phyloP scores from a whole-genome alignment of 2,888 invertebrate species.

The Synanthedon andrenaeformis region DNA sequence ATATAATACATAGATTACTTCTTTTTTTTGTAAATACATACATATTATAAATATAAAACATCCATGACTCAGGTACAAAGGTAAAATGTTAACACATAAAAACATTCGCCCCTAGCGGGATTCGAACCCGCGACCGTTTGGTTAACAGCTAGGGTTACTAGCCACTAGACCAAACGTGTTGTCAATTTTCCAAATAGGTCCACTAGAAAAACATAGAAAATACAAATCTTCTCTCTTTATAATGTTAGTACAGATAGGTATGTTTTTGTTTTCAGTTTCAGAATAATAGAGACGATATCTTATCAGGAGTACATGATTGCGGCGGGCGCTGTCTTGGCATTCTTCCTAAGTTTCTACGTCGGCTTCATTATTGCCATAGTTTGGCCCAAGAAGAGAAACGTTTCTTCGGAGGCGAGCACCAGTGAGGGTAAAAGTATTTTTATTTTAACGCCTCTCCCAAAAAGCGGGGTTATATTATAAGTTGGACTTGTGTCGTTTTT shows the following conservation, averaged over 20 bases:
- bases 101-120: too few relatives aligned
- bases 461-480: too few relatives aligned
- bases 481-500: not conserved
- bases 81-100: too few relatives aligned
- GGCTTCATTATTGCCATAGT: conserved; percentile 32
- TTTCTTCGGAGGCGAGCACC: conserved; percentile 1
- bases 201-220: too few relatives aligned
- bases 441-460: not conserved
- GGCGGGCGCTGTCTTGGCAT: conserved; percentile 36
- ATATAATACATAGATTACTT: too few relatives aligned
- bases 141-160: too few relatives aligned
- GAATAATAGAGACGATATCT: conserved; percentile 54
- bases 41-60: too few relatives aligned
- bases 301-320: conserved; percentile 56
- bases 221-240: not conserved
- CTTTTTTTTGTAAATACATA: too few relatives aligned
- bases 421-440: conserved; percentile 26
- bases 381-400: conserved; percentile 21
- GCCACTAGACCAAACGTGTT: too few relatives aligned
- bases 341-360: conserved; percentile 51
- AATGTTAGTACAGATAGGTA: not conserved
- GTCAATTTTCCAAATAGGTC: too few relatives aligned
- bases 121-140: too few relatives aligned
- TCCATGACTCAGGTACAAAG: too few relatives aligned
- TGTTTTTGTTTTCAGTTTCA: conserved; percentile 28